These are phyloP conservation scores for Rhea americana DNA, from an alignment of 2,113 vertebrate species.

Conservation along the genomic window DNA sequence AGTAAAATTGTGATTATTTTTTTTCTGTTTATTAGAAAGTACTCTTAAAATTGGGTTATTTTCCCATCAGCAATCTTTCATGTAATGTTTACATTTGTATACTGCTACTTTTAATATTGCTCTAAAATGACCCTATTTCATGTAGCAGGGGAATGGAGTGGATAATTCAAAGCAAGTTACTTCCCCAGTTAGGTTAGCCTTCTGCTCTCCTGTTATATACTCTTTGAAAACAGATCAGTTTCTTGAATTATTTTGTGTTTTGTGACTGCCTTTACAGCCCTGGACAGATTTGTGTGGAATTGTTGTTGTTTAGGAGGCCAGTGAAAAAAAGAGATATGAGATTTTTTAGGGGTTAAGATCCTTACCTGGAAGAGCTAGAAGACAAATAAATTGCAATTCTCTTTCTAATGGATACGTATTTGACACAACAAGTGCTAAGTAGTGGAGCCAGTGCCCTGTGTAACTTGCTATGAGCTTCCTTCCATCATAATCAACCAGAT, in stretches of 20 bases:
- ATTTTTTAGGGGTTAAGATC: not conserved
- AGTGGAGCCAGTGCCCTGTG: not conserved
- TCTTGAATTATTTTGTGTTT: not conserved
- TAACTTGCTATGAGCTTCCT: not conserved
- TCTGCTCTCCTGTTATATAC: rapidly evolving
- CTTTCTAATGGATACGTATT: not conserved
- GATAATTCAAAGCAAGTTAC: not conserved
- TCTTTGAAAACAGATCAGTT: not conserved
- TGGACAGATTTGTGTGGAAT: not conserved
- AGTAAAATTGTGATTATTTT: not conserved
- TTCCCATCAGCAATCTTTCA: not conserved
- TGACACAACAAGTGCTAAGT: not conserved
- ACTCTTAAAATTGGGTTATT: not conserved
- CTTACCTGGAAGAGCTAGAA: not conserved
- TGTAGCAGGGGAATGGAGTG: not conserved
- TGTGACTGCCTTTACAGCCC: not conserved
- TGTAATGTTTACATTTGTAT: not conserved
- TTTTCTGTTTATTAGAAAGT: slow-evolving; percentile 41
- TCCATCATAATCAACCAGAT: slow-evolving; percentile 8
- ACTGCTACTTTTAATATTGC: not conserved
- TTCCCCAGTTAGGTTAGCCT: not conserved
- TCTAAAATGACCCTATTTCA: not conserved
- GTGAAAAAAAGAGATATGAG: not conserved
- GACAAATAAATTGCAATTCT: not conserved
- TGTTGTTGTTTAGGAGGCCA: not conserved